These are phyloP conservation scores for Mohoua ochrocephala DNA, from an alignment of 2,113 vertebrate species.

Conservation along the genomic window DNA sequence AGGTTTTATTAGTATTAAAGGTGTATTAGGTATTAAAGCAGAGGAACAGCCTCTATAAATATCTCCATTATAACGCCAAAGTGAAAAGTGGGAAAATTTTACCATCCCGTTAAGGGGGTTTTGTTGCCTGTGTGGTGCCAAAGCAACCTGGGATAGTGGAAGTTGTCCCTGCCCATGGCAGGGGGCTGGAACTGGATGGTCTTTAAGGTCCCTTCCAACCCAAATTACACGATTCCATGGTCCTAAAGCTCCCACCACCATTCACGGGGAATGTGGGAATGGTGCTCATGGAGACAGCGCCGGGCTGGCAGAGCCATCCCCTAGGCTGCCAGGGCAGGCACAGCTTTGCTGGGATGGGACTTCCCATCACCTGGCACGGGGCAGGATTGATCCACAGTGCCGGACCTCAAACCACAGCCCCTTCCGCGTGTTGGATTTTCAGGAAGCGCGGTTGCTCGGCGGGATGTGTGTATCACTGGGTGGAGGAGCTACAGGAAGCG, in stretches of 20 bases:
- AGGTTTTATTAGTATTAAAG: neutral
- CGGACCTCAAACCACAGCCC: neutral
- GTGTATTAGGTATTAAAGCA: neutral
- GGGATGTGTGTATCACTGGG: slow-evolving; percentile 37
- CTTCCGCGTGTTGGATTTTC: neutral
- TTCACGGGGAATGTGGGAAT: fast-evolving
- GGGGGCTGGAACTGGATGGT: neutral
- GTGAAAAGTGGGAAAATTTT: neutral
- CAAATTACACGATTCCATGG: neutral
- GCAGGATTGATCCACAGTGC: neutral
- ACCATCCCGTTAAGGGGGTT: neutral
- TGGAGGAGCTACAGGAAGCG: slow-evolving; percentile 51
- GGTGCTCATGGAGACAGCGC: fast-evolving
- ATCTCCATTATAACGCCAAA: neutral
- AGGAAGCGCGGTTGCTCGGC: slow-evolving; percentile 2
- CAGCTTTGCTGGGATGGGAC: neutral
- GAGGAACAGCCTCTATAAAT: neutral
- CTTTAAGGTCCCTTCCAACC: neutral
- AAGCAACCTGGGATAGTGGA: neutral
- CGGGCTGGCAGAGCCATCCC: neutral
- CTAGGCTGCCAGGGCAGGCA: fast-evolving
- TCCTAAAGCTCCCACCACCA: neutral
- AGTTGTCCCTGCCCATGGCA: neutral
- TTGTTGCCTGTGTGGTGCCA: fast-evolving
- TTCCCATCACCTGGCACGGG: neutral